A percentile compares a stretch with the other conserved stretches of the same genome.
These are phyloP conservation scores for Serilophus lunatus DNA, from an alignment of 2,113 vertebrate species.

Conservation along the genomic window DNA sequence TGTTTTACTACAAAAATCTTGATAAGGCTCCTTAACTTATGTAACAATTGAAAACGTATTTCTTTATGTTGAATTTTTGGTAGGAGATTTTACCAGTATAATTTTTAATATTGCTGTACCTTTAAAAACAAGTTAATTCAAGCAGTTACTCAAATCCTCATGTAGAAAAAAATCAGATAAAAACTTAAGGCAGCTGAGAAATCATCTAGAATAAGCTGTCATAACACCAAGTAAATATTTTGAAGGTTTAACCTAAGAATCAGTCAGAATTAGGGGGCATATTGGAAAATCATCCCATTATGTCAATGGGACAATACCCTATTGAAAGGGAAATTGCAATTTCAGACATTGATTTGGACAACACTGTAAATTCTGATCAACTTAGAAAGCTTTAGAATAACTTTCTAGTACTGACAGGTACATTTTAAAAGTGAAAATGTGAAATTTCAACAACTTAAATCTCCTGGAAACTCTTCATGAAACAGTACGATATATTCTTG, in stretches of 20 bases:
- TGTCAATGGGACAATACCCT: neutral
- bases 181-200: rapidly evolving
- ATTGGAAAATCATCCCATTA: neutral
- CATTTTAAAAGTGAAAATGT: neutral
- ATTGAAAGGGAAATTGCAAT: neutral
- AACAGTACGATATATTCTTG: neutral
- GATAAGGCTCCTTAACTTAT: neutral
- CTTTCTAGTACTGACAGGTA: neutral
- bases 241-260: neutral
- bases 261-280: neutral
- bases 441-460: neutral
- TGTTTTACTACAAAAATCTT: neutral
- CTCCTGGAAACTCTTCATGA: neutral
- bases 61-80: neutral
- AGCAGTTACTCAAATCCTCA: neutral
- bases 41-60: neutral
- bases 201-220: neutral
- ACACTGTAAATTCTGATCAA: neutral
- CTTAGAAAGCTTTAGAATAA: neutral
- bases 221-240: neutral
- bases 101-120: neutral
- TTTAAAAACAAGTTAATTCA: neutral
- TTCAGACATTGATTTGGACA: neutral
- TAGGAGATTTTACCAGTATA: neutral
- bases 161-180: neutral